Percentiles rank a stretch among this genome's conserved stretches.
Conservation (phyloP, 2,113 vertebrate genomes). For the Clarias gariepinus region DNA sequence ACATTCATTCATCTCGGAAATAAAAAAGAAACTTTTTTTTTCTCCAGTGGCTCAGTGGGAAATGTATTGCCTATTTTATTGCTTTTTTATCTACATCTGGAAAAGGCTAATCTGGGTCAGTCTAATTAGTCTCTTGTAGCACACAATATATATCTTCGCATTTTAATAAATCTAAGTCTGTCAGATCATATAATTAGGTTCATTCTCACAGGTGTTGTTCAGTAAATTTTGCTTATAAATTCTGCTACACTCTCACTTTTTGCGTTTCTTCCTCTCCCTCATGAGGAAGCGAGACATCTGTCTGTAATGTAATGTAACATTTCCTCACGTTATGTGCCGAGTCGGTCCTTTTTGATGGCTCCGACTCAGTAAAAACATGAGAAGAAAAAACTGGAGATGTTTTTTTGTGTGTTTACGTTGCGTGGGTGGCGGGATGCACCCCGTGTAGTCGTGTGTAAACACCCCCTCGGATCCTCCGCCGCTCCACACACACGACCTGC, state of each 20-base stretch:
- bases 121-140: neutral
- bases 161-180: too few species aligned
- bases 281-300: constrained; percentile 75
- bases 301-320: constrained; percentile 76
- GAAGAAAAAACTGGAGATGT: constrained; percentile 36
- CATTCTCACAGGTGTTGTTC: too few species aligned
- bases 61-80: too few species aligned
- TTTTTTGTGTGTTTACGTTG: constrained; percentile 45
- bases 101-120: neutral
- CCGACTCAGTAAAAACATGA: constrained; percentile 72
- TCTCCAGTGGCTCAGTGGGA: too few species aligned
- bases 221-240: neutral
- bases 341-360: constrained; percentile 73
- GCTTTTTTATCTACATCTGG: neutral
- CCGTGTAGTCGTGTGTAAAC: constrained; percentile 63
- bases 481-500: constrained; percentile 44
- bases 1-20: too few species aligned
- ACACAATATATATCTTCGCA: neutral
- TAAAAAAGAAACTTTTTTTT: too few species aligned
- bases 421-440: constrained; percentile 63
- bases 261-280: constrained; percentile 57
- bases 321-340: constrained; percentile 77
- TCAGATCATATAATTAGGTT: too few species aligned
- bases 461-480: constrained; percentile 42
- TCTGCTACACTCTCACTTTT: constrained; percentile 5